Evolutionary conservation across 2,113 vertebrate genomes (phyloP), one percentile per base, ranked within the genome.

Genomic region (Tonatia bakeri): DNA sequence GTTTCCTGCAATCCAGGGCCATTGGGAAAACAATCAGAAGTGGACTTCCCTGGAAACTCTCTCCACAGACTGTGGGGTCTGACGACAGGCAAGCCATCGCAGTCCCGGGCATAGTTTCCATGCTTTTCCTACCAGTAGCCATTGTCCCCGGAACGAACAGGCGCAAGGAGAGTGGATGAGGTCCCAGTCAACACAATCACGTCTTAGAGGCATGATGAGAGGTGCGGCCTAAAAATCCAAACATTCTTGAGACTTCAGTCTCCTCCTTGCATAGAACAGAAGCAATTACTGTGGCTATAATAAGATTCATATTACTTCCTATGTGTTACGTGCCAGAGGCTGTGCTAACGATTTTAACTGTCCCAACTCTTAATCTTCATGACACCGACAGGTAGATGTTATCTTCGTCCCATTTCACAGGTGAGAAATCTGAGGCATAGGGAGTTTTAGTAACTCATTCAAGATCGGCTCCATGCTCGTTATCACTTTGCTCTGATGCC

Each of bases 1-100:
- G 89, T 47, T 79, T 52, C 17, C 88, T 73, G 91, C 79, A 86
- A 84, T 69, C 36, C 40, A 64, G 67, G 72, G 54, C 80, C 69
- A 16, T 10, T 11, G 20, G 79, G 52, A 91, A 94, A 43, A 64
- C 67, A 40, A 64, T 16, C 45, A 43, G 65, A 93, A 84, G 80
- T 64, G 84, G 61, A 4, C 28, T 91, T 89, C 82, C 54, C 69
- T 54, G 87, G 81, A 94, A 84, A 59, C 22, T 17, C 4, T 75
- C 14, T 13, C 65, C 14, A 50, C 38, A 47, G 43, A 75, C 10
- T 2, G 1, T 11, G 28, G 31, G 45, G 7, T 65, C 65, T 31
- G 87, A 24, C 31, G 75, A 4, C 1, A 70, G 4, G 2, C 13
- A 52, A 43, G 14, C 11, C 76, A 17, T 28, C 12, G 15, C 59